Evolutionary conservation across 2,888 invertebrate species (phyloP).

Genomic region (Orchestes rusci): DNA sequence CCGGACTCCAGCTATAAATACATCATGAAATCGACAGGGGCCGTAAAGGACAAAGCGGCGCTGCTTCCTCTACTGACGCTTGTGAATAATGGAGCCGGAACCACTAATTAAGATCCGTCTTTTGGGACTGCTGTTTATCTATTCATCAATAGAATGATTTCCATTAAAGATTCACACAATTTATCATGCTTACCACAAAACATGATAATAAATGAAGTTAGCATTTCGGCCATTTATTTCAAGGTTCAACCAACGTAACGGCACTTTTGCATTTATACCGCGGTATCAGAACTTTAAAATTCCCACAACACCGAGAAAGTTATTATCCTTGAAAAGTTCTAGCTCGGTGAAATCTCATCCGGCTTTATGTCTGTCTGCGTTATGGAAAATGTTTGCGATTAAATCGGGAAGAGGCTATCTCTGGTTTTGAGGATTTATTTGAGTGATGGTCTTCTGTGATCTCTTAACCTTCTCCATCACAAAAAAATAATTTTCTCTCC

Average conservation of each 20-base stretch:
- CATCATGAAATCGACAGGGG: constrained; percentile 40
- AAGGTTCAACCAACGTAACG: constrained; percentile 1
- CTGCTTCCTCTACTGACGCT: constrained; percentile 36
- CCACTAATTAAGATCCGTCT: constrained; percentile 44
- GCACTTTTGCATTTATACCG: constrained; percentile 10
- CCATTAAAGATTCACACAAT: no score
- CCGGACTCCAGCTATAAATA: constrained; percentile 37
- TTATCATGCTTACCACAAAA: no score
- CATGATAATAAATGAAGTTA: no score
- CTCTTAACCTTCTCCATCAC: no score
- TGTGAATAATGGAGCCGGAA: constrained; percentile 43
- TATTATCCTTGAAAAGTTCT: constrained; percentile 12
- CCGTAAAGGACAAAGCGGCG: constrained; percentile 41
- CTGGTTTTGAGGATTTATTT: no score
- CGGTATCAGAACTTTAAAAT: constrained; percentile 12
- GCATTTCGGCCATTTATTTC: no score
- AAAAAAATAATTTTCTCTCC: no score
- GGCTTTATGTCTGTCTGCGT: constrained; percentile 10
- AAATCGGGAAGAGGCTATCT: constrained; percentile 9
- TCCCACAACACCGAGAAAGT: constrained; percentile 9
- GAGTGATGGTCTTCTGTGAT: no score
- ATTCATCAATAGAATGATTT: no score
- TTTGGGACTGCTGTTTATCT: constrained; percentile 34
- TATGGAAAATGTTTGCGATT: constrained; percentile 17
- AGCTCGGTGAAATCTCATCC: constrained; percentile 9